Conservation (phyloP, 1,140 invertebrate species). For the Drosophila virilis region DNA sequence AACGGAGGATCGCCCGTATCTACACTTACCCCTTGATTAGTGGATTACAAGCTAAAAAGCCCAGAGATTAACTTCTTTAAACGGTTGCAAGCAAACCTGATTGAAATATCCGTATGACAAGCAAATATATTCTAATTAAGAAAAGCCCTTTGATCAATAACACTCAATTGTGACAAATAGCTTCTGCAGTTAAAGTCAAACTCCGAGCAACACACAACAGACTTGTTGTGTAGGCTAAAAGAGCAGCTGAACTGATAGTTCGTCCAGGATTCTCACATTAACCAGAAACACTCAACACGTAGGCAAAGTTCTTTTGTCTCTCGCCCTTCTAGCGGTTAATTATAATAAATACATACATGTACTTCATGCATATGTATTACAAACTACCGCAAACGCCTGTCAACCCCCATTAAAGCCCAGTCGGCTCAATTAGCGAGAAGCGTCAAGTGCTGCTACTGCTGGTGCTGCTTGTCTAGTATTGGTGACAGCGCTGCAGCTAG, state of each 20-base stretch:
- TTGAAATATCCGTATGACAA: too few relatives aligned
- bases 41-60: too few relatives aligned
- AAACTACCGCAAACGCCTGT: conserved; percentile 46
- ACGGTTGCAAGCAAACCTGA: too few relatives aligned
- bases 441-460: conserved; percentile 22
- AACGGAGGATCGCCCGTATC: too few relatives aligned
- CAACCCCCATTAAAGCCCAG: conserved; percentile 43
- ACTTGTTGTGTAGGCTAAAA: not conserved
- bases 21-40: too few relatives aligned
- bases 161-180: too few relatives aligned
- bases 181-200: not conserved
- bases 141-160: too few relatives aligned
- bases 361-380: conserved; percentile 7
- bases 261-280: not conserved
- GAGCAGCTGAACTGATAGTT: conserved; percentile 1
- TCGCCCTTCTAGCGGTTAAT: not conserved
- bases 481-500: conserved; percentile 19
- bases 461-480: conserved; percentile 34
- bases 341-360: conserved; percentile 3
- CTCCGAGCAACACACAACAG: not conserved
- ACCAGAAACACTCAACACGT: not conserved
- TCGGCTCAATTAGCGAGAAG: conserved; percentile 53
- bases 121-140: too few relatives aligned
- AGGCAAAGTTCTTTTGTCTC: not conserved
- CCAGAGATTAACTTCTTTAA: too few relatives aligned